Base-by-base conservation (phyloP, 2,797 vertebrate genomes). In the Nothura maculosa region DNA sequence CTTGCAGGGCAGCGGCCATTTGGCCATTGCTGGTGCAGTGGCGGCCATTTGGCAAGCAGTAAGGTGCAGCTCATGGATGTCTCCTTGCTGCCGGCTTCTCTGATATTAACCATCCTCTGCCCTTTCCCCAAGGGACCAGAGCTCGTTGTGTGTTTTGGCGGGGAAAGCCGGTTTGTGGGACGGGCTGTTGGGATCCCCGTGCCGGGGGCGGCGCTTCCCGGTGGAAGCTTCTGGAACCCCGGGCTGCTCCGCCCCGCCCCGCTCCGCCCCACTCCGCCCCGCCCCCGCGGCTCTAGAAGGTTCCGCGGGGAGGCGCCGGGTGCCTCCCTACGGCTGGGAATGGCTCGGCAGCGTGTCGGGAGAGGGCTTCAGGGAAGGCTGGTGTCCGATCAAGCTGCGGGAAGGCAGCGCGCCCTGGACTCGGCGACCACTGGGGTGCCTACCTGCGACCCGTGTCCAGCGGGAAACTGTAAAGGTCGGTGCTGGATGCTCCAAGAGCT, bases 41-140 rank as follows among this genome's bases (percentile, higher is more conserved):
- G 25, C 50, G 14, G 50, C 50, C 36, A 10, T 75, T 62, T 72
- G 9, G 7, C 21, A 22, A 48, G 9, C 4, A n/a, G 2, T 0
- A 14, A 40, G 16, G 1, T 48, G 24, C 12, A 63, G 24, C 18
- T n/a, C 34, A 21, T 0, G 1, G 12, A 10, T 4, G 4, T 79
- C 17, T 70, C 3, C 20, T 54, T 32, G 9, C 27, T 43, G 8
- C 43, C 55, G 6, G 2, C 15, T 61, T 27, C 43, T 45, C n/a
- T 54, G 6, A 1, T 3, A 22, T 30, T 38, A 38, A 32, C 42
- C 48, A 5, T 52, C 32, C 72, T 15, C 27, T 63, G 63, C 27
- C 27, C 9, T 22, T 5, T 34, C 0, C 4, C 9, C 4, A 5
- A 40, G 72, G 36, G n/a, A 7, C 14, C 8, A 16, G 1, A 3